Evolutionary conservation across 2,888 invertebrate genomes (phyloP).

Genomic region (Furcula furcula): DNA sequence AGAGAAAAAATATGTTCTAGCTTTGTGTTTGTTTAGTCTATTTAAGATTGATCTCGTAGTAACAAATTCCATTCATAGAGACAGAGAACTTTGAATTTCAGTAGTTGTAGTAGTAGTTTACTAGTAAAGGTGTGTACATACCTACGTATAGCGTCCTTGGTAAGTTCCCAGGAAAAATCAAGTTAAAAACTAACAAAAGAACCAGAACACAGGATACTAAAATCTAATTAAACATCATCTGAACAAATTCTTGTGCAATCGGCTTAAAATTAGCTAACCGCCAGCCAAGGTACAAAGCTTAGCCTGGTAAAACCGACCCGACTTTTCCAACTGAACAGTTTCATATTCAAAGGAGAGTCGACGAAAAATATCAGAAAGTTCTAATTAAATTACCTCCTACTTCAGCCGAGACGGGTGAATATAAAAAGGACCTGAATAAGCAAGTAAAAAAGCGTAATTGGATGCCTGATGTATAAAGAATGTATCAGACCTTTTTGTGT

Average conservation of each 20-base stretch:
- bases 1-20: too few species aligned
- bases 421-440: constrained; percentile 35
- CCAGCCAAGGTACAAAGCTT: constrained; percentile 4
- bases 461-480: background rate
- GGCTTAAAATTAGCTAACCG: constrained; percentile 4
- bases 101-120: too few species aligned
- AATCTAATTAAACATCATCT: background rate
- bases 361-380: constrained; percentile 50
- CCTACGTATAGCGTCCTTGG: too few species aligned
- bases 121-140: too few species aligned
- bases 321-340: constrained; percentile 11
- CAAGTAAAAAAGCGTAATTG: constrained; percentile 8
- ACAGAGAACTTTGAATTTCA: too few species aligned
- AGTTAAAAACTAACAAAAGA: too few species aligned
- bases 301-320: constrained; percentile 16
- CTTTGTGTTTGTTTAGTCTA: too few species aligned
- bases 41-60: too few species aligned
- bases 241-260: constrained; percentile 3
- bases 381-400: constrained; percentile 50
- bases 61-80: too few species aligned
- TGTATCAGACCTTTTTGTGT: background rate
- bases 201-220: too few species aligned
- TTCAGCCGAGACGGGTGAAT: constrained; percentile 23
- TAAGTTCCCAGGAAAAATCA: too few species aligned
- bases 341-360: constrained; percentile 26